phyloP scores from a whole-genome alignment of 2,888 invertebrate species.

The Yponomeuta plumbellus region DNA sequence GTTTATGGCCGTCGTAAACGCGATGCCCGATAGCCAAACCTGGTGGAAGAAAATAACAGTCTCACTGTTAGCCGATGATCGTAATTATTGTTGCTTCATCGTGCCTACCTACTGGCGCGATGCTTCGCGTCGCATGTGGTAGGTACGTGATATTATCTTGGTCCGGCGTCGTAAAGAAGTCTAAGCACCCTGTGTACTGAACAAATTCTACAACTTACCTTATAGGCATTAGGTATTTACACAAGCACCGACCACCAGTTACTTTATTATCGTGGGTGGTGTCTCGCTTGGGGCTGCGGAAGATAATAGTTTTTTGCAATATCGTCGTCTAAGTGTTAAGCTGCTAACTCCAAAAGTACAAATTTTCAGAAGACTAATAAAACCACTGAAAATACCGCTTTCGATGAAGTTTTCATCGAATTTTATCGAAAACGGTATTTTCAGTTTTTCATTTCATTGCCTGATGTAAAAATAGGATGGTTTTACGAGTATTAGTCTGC shows the following conservation, averaged over 20 bases:
- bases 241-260: not conserved
- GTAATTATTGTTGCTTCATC: slow-evolving; percentile 3
- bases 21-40: slow-evolving; percentile 25
- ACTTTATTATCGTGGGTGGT: no score
- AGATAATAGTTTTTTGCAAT: no score
- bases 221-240: not conserved
- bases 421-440: no score
- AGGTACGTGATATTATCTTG: not conserved
- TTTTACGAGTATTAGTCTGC: no score
- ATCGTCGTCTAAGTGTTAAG: no score
- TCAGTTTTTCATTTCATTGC: no score
- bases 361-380: no score
- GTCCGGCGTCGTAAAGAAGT: not conserved
- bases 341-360: no score
- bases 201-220: not conserved
- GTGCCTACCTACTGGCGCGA: not conserved
- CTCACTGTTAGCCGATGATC: slow-evolving; percentile 14
- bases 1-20: slow-evolving; percentile 56
- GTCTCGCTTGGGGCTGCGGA: no score
- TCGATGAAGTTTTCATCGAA: no score
- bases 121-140: not conserved
- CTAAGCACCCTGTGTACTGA: not conserved
- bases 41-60: slow-evolving; percentile 5
- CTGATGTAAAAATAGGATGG: no score
- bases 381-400: no score